Evolutionary conservation across 1,140 invertebrate genomes (phyloP).

Genomic region (Nephila pilipes): DNA sequence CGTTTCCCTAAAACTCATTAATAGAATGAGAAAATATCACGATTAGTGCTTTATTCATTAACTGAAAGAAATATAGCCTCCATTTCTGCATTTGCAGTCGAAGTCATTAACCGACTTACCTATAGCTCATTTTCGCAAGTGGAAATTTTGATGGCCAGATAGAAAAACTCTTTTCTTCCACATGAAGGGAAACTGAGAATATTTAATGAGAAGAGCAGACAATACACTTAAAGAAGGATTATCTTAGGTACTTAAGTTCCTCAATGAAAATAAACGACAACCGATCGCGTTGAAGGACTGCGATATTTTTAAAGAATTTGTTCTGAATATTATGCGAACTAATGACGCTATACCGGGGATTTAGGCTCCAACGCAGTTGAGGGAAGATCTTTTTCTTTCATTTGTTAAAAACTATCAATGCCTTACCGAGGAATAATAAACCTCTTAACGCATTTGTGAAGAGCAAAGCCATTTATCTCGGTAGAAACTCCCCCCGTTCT

Average conservation of each 20-base stretch:
- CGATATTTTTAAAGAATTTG: slow-evolving; percentile 67
- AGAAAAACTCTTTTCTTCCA: slow-evolving; percentile 49
- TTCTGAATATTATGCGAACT: slow-evolving; percentile 56
- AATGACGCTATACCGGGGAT: slow-evolving; percentile 60
- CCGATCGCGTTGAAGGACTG: slow-evolving; percentile 46
- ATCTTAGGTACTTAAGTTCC: slow-evolving; percentile 57
- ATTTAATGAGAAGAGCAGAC: slow-evolving; percentile 71
- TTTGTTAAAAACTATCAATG: slow-evolving; percentile 67
- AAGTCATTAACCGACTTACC: slow-evolving; percentile 53
- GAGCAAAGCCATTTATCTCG: slow-evolving; percentile 57
- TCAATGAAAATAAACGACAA: slow-evolving; percentile 62
- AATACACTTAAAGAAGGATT: slow-evolving; percentile 70
- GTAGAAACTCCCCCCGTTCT: slow-evolving; percentile 26
- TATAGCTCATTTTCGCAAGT: slow-evolving; percentile 37
- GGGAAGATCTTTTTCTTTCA: slow-evolving; percentile 31
- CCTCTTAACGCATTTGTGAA: slow-evolving; percentile 72
- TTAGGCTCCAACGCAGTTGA: slow-evolving; percentile 5
- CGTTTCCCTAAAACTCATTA: slow-evolving; percentile 3
- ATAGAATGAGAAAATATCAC: slow-evolving; percentile 27
- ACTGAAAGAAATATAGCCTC: slow-evolving; percentile 14
- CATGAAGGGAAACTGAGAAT: slow-evolving; percentile 45
- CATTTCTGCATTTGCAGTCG: slow-evolving; percentile 8
- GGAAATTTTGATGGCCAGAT: slow-evolving; percentile 42
- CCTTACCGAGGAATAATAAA: slow-evolving; percentile 66
- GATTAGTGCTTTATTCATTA: slow-evolving; percentile 38